Percentiles rank a stretch among this genome's conserved stretches.
These are phyloP conservation scores for Sesamia inferens DNA, from an alignment of 2,888 invertebrate species.

Conservation along the genomic window DNA sequence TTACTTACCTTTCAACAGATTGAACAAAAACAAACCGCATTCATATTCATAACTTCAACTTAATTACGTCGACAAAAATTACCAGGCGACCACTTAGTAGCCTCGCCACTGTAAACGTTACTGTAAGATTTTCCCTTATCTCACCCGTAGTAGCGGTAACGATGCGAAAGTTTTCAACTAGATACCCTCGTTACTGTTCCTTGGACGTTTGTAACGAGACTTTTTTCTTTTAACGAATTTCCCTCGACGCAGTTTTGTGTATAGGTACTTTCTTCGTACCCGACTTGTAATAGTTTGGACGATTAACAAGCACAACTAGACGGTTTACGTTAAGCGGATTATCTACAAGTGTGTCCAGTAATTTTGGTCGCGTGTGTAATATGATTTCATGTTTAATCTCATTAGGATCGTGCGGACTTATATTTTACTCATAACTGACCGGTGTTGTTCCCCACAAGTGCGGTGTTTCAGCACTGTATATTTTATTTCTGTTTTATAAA, in stretches of 20 bases:
- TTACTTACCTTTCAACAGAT: too few relatives aligned
- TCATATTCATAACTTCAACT: constrained; percentile 2
- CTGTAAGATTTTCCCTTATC: constrained; percentile 81
- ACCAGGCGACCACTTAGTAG: constrained; percentile 28
- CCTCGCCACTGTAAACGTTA: constrained; percentile 69
- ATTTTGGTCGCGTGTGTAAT: constrained; percentile 62
- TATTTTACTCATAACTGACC: constrained; percentile 26
- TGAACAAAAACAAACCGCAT: not conserved
- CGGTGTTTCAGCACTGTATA: constrained; percentile 1
- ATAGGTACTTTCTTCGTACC: constrained; percentile 59
- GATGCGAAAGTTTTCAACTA: constrained; percentile 81
- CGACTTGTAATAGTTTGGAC: constrained; percentile 62
- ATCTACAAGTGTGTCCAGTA: constrained; percentile 59
- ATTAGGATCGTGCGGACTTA: constrained; percentile 40
- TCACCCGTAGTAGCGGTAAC: constrained; percentile 76
- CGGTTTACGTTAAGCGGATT: constrained; percentile 60
- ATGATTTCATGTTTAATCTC: constrained; percentile 60
- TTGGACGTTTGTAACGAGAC: constrained; percentile 75
- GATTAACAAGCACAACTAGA: constrained; percentile 63
- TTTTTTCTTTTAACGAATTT: constrained; percentile 80
- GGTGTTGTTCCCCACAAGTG: constrained; percentile 17
- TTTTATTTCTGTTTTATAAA: constrained; percentile 3
- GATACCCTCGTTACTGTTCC: constrained; percentile 75
- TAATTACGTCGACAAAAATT: constrained; percentile 7
- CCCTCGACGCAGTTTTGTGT: constrained; percentile 70